Evolutionary conservation across 2,888 invertebrate species (phyloP), one percentile per base, ranked within the genome.

Genomic region (Drosophila anomelani): DNA sequence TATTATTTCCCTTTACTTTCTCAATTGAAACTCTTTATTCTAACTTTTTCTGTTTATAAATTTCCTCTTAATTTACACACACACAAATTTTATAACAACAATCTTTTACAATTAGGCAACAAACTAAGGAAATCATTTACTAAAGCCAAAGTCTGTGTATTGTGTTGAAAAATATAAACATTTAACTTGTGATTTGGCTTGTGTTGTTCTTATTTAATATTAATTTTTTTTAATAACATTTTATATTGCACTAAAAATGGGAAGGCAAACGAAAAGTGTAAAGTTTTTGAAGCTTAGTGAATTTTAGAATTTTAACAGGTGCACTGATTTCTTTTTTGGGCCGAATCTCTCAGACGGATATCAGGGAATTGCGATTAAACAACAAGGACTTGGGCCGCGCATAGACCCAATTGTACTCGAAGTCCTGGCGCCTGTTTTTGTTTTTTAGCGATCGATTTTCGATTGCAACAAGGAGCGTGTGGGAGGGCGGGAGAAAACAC

Each of bases 321-420:
- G 38, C n/a, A 12, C 10, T 44, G 32, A 17, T 49, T 38, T 49
- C 20, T 12, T 38, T 49, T 29, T 15, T 39, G 59, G 51, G 34
- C 51, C 41, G 23, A 41, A 32, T 43, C 41, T 38, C 36, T 86
- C 77, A 91, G 79, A 91, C 85, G 68, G 79, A 86, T 77, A 87
- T 80, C 46, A 89, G 79, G 62, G 92, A 90, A 77, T 90, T 91
- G 76, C 90, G 91, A 89, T 89, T 90, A 72, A 88, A 85, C 79
- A 91, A 69, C 64, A 90, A 85, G 72, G 91, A 91, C 84, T 91
- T 91, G 71, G 91, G 91, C 78, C 91, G 83, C 63, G 90, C 90
- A 85, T 91, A 91, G 66, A 91, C 91, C 91, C 91, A 91, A 83
- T 87, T 87, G 85, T 91, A 91, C 75, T 91, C 91, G 78, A 81